Evolutionary conservation across 2,888 invertebrate genomes (phyloP).

Genomic region (Sinelater perroti): DNA sequence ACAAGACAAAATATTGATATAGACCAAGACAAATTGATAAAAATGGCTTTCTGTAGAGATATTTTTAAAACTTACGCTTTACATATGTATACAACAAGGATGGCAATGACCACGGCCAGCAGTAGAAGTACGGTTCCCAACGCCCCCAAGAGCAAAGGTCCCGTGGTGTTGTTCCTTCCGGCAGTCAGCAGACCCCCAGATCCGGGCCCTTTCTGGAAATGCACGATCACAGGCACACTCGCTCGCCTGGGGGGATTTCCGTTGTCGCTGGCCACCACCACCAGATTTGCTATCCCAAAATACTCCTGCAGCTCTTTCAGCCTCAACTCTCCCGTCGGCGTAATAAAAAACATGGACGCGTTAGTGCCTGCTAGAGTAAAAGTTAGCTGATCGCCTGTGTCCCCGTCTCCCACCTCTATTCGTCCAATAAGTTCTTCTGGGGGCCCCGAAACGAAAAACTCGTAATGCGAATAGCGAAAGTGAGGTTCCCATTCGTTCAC

Average conservation of each 20-base stretch:
- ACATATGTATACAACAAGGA: conserved; percentile 80
- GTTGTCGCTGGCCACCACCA: conserved; percentile 82
- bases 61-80: conserved; percentile 70
- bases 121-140: conserved; percentile 78
- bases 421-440: conserved; percentile 64
- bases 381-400: conserved; percentile 76
- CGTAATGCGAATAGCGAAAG: conserved; percentile 87
- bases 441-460: conserved; percentile 69
- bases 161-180: conserved; percentile 50
- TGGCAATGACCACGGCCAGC: conserved; percentile 77
- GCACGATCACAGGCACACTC: conserved; percentile 74
- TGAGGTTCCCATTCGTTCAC: conserved; percentile 95
- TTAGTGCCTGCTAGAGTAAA: conserved; percentile 67
- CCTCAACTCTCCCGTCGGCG: conserved; percentile 73
- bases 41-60: too few species aligned
- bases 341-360: conserved; percentile 67
- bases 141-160: conserved; percentile 63
- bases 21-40: too few species aligned
- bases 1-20: not conserved
- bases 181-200: conserved; percentile 47
- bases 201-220: conserved; percentile 63
- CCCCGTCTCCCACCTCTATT: conserved; percentile 89
- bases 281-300: conserved; percentile 39
- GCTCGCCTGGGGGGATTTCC: conserved; percentile 84
- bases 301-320: conserved; percentile 57